Evolutionary conservation across 2,888 invertebrate genomes (phyloP), one percentile per base, ranked within the genome.

Genomic region (Microplitis manilae): DNA sequence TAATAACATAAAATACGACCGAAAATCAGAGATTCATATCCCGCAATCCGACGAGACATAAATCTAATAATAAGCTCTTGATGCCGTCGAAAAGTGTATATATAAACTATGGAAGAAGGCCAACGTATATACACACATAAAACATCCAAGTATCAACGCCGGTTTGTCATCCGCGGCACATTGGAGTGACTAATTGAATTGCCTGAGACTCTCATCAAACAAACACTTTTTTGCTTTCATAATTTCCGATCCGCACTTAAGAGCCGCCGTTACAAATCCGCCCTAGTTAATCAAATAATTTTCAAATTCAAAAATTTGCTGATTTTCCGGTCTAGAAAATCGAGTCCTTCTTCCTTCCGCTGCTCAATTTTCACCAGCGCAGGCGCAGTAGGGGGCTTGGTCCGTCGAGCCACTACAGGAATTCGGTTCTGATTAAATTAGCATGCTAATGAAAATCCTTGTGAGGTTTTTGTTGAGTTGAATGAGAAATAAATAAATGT

Each of bases 371-470:
- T 4, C 30, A 30, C 4, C 30, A 30, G 30, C 50, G 50, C 50
- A 50, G 5, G 13, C 50, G 50, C 50, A 50, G 50, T 50, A 5
- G 13, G 13, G 13, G 13, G 13, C 9, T 50, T 50, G 13, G 50
- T 50, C 50, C 50, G 13, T 8, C 8, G 50, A 50, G 9, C 50
- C 9, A 30, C 30, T 4, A 13, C 65, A 87, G 88, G 88, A 87
- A 87, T 88, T 86, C 87, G 9, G 50, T 88, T 87, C 84, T 85
- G 86, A 87, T 88, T 87, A 87, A 88, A 88, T 88, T 88, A 88
- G 88, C 88, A 88, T 88, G 87, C 87, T 87, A 87, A 88, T 88
- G 87, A 86, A 88, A 88, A 88, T 88, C 50, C 50, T 50, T 50
- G 13, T 5, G 13, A 13, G 87, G 87, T 87, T 87, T 87, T 87